A percentile compares a stretch with the other conserved stretches of the same genome.
Conservation (phyloP, 2,113 vertebrate genomes). For the Phrynosoma platyrhinos region DNA sequence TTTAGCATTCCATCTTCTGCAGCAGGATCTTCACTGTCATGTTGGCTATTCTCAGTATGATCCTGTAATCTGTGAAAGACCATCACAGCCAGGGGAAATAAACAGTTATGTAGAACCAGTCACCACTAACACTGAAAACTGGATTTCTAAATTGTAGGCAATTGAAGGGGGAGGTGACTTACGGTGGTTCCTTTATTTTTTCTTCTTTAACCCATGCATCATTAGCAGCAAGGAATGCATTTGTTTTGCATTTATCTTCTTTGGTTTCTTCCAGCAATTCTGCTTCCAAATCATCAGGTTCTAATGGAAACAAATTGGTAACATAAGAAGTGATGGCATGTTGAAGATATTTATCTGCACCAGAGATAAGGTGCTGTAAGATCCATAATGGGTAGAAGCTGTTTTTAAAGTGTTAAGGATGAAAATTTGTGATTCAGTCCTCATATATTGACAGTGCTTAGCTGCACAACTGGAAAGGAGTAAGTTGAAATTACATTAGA, state of each 20-base stretch:
- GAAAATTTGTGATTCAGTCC: not conserved
- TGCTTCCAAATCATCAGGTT: constrained; percentile 86
- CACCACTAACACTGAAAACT: constrained; percentile 11
- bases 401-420: not conserved
- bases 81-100: constrained; percentile 8
- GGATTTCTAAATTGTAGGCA: not conserved
- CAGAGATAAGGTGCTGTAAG: not conserved
- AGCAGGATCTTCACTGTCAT: constrained; percentile 51
- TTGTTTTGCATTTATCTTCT: constrained; percentile 50
- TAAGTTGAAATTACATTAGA: not conserved
- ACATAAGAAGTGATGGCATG: not conserved
- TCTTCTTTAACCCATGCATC: constrained; percentile 84
- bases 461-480: not conserved
- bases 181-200: constrained; percentile 70
- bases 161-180: constrained; percentile 41
- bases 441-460: not conserved
- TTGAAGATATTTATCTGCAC: not conserved
- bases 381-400: not conserved
- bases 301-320: constrained; percentile 62
- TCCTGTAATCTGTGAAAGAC: constrained; percentile 75
- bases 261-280: constrained; percentile 82
- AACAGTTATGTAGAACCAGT: not conserved
- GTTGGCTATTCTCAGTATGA: constrained; percentile 46
- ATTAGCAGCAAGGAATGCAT: constrained; percentile 65
- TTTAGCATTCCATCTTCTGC: constrained; percentile 2